Percentiles rank a stretch among this genome's conserved stretches.
phyloP scores from a whole-genome alignment of 2,888 invertebrate genomes.

The Salticus scenicus region DNA sequence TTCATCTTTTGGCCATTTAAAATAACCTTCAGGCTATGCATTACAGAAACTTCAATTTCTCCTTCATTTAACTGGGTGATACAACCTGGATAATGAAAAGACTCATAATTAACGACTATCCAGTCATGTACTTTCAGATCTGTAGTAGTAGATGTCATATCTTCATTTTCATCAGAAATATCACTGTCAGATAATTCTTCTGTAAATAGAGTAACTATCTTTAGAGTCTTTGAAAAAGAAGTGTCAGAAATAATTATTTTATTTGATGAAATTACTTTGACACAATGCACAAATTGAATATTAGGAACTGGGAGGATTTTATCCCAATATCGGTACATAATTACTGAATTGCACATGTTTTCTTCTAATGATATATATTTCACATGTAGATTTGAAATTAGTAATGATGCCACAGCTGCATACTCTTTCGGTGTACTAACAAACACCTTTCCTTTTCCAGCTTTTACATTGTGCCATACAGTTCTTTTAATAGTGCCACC shows the following conservation, averaged over 20 bases:
- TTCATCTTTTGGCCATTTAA: too few species aligned
- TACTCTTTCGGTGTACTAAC: not conserved
- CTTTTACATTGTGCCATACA: not conserved
- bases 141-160: too few species aligned
- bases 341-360: not conserved
- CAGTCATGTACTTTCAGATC: too few species aligned
- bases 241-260: not conserved
- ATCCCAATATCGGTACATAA: not conserved
- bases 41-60: too few species aligned
- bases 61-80: too few species aligned
- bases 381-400: not conserved
- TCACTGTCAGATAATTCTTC: not conserved
- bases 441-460: conserved; percentile 1
- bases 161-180: not conserved
- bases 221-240: not conserved
- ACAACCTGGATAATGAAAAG: too few species aligned
- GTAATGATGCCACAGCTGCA: not conserved
- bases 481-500: conserved; percentile 20
- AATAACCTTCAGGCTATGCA: too few species aligned
- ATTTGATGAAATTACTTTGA: not conserved
- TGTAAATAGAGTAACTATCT: not conserved
- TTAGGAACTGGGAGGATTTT: conserved; percentile 2
- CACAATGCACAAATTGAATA: not conserved
- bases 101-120: too few species aligned
- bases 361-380: not conserved